Conservation (phyloP, 2,888 invertebrate species). For the Eurytoma adleriae region DNA sequence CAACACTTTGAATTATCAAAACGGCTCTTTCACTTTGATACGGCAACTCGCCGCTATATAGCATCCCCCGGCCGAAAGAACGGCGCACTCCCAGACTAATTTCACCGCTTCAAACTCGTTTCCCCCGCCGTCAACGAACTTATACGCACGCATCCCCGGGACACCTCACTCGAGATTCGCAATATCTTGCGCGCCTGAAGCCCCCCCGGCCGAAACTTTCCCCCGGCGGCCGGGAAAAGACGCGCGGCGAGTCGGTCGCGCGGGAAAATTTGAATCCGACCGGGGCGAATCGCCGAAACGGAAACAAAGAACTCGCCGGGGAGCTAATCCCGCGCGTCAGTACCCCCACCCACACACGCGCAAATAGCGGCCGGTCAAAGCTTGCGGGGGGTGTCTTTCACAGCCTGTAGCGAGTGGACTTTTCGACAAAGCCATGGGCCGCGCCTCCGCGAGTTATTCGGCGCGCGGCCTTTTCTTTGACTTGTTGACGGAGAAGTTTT, state of each 20-base stretch:
- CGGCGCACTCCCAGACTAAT: no score
- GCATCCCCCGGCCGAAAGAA: no score
- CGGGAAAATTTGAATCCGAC: conserved; percentile 1
- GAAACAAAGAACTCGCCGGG: conserved; percentile 15
- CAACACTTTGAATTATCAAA: no score
- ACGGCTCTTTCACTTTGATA: no score
- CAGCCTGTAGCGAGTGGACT: conserved; percentile 13
- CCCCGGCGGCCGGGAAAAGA: not conserved
- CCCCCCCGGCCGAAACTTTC: not conserved
- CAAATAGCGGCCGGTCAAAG: not conserved
- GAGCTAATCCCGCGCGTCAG: conserved; percentile 17
- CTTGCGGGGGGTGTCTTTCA: conserved; percentile 1
- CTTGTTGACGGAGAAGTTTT: conserved; percentile 47
- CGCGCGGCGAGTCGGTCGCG: not conserved
- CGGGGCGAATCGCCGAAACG: not conserved
- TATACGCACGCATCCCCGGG: not conserved
- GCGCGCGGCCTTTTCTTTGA: conserved; percentile 28
- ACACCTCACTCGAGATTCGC: conserved; percentile 40
- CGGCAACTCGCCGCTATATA: no score
- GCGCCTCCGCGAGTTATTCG: not conserved
- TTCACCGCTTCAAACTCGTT: no score
- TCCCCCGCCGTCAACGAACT: no score
- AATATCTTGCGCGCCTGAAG: conserved; percentile 14
- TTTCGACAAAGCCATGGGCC: conserved; percentile 21
- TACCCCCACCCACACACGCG: no score